phyloP scores from a whole-genome alignment of 2,113 vertebrate species.

The Microcebus griseorufus region DNA sequence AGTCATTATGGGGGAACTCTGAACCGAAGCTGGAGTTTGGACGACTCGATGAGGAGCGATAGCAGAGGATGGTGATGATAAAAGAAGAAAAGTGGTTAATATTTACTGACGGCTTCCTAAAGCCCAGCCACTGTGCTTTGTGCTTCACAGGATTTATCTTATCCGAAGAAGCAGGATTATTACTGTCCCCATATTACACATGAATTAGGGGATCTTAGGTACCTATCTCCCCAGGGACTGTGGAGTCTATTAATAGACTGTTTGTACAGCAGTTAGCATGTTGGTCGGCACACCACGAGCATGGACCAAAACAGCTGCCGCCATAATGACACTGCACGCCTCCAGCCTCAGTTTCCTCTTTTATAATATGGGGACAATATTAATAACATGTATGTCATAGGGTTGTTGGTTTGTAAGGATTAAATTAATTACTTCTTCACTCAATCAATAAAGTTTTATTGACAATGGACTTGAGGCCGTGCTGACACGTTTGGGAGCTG shows the following conservation, averaged over 20 bases:
- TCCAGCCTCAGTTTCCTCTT: not conserved
- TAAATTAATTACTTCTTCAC: not conserved
- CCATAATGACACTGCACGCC: fast-evolving
- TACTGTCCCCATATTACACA: not conserved
- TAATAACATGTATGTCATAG: not conserved
- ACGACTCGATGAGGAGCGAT: not conserved
- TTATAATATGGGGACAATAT: not conserved
- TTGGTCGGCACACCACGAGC: fast-evolving
- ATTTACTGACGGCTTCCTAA: not conserved
- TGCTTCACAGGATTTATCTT: not conserved
- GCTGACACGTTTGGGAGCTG: not conserved
- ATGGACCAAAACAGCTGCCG: fast-evolving
- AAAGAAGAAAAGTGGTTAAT: slow-evolving; percentile 33
- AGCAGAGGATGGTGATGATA: not conserved
- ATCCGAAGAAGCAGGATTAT: not conserved
- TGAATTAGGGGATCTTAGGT: not conserved
- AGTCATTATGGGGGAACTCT: not conserved
- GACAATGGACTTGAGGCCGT: fast-evolving
- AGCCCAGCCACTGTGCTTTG: not conserved
- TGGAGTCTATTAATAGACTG: not conserved
- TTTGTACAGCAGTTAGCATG: not conserved
- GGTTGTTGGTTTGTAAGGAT: not conserved
- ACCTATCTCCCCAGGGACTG: fast-evolving
- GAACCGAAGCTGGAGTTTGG: slow-evolving; percentile 57
- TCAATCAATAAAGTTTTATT: not conserved